phyloP scores from a whole-genome alignment of 2,888 invertebrate species.

The Watsonalla binaria region DNA sequence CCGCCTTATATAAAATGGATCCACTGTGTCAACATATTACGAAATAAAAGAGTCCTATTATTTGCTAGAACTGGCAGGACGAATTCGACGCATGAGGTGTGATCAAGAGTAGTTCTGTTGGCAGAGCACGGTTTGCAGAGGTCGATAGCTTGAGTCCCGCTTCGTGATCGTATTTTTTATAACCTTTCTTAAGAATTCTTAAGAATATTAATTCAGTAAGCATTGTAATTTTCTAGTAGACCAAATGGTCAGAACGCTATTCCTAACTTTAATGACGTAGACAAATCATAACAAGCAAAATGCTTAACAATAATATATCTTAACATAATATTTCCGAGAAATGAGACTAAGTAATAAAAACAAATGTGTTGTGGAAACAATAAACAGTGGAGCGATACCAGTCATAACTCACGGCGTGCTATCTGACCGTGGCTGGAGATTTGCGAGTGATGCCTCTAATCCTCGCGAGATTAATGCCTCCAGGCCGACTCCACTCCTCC shows the following conservation, averaged over 20 bases:
- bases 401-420: slow-evolving; percentile 1
- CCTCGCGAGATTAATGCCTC: slow-evolving; percentile 23
- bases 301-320: background rate
- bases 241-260: too few species aligned
- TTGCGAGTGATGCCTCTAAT: slow-evolving; percentile 1
- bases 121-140: too few species aligned
- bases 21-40: too few species aligned
- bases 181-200: background rate
- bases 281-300: background rate
- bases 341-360: background rate
- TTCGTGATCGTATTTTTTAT: background rate
- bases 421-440: slow-evolving; percentile 1
- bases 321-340: background rate
- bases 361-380: background rate
- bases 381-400: background rate
- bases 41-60: too few species aligned
- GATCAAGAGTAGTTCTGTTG: too few species aligned
- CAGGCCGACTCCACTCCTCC: slow-evolving; percentile 22
- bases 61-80: too few species aligned
- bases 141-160: too few species aligned
- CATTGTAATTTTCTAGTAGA: too few species aligned
- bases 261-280: background rate
- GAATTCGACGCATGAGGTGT: too few species aligned
- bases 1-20: too few species aligned
- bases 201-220: background rate